Evolutionary conservation across 2,797 vertebrate species (phyloP).

Genomic region (Salmo trutta): DNA sequence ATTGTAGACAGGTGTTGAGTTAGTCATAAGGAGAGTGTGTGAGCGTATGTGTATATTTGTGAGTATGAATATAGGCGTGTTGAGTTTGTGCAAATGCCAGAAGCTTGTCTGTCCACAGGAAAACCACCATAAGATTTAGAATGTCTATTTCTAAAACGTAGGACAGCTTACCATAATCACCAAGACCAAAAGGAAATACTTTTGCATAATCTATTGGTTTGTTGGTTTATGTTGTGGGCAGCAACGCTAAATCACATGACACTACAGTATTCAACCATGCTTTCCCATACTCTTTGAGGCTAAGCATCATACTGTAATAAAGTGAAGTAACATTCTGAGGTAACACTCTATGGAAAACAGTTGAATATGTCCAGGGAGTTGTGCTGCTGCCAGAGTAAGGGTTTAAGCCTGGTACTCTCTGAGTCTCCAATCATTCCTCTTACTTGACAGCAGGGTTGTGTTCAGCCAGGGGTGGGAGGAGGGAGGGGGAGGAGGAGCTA

Average conservation of each 20-base stretch:
- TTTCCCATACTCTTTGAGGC: conserved; percentile 21
- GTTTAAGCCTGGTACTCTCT: background rate
- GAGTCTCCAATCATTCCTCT: conserved; percentile 18
- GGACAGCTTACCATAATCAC: conserved; percentile 43
- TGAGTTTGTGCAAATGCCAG: conserved; percentile 30
- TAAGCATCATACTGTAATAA: background rate
- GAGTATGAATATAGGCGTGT: conserved; percentile 19
- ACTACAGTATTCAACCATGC: conserved; percentile 32
- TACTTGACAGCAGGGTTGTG: conserved; percentile 25
- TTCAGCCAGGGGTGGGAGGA: conserved; percentile 8
- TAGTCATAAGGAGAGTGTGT: conserved; percentile 27
- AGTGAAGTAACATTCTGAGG: conserved; percentile 17
- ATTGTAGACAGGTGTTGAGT: conserved; percentile 60
- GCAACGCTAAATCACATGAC: conserved; percentile 39
- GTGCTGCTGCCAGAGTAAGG: conserved; percentile 29
- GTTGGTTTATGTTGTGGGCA: conserved; percentile 35
- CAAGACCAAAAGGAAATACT: conserved; percentile 51
- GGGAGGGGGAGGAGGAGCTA: conserved; percentile 8
- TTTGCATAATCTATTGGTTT: conserved; percentile 46
- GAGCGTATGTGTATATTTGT: conserved; percentile 14
- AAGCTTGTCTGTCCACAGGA: conserved; percentile 40
- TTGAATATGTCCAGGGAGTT: conserved; percentile 31
- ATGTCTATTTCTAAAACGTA: conserved; percentile 50
- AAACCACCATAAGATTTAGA: conserved; percentile 42
- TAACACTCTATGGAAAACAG: conserved; percentile 33